Evolutionary conservation across 2,113 vertebrate genomes (phyloP).

Genomic region (Crotophaga sulcirostris): DNA sequence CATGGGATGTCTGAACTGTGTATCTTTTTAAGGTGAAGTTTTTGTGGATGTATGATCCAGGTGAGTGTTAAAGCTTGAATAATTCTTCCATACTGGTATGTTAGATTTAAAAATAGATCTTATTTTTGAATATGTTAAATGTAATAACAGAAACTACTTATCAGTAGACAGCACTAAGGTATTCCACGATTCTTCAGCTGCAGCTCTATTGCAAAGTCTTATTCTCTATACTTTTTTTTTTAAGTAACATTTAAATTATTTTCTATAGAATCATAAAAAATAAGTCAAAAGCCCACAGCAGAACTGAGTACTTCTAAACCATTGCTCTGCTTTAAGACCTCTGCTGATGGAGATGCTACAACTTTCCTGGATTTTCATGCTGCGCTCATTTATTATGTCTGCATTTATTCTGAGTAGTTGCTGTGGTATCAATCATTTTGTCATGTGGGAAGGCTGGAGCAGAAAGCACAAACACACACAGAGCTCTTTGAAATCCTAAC

Average conservation of each 20-base stretch:
- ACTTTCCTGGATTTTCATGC: conserved; percentile 8
- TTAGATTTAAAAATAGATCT: not conserved
- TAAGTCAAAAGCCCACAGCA: not conserved
- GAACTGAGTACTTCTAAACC: not conserved
- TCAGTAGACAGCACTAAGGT: not conserved
- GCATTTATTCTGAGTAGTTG: conserved; percentile 26
- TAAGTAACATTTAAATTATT: not conserved
- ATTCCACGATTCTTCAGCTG: not conserved
- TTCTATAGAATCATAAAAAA: not conserved
- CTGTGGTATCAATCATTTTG: conserved; percentile 36
- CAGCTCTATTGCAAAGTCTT: not conserved
- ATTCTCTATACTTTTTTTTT: not conserved
- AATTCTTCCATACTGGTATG: not conserved
- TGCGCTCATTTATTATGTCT: conserved; percentile 1
- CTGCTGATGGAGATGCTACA: not conserved
- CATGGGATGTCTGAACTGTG: not conserved
- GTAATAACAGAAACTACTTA: not conserved
- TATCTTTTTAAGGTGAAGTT: not conserved
- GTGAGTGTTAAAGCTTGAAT: not conserved
- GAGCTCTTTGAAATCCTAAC: conserved; percentile 20
- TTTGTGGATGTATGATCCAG: not conserved
- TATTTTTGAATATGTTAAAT: not conserved
- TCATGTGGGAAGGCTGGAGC: not conserved
- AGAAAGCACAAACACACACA: not conserved
- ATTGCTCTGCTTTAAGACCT: not conserved